Base-by-base conservation (phyloP, 2,113 vertebrate species). In the Lepus europaeus region DNA sequence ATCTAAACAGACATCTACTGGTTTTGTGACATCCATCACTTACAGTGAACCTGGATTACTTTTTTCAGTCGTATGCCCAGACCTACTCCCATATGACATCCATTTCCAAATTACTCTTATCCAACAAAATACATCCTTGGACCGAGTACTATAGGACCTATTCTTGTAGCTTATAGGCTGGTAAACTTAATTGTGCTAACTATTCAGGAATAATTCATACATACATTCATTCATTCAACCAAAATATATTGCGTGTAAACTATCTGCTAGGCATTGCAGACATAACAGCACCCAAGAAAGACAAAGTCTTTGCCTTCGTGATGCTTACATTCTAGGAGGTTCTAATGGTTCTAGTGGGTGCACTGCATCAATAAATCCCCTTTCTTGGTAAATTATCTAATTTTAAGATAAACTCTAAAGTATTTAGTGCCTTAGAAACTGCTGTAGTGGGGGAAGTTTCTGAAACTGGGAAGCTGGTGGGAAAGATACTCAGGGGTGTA, bases 401-500 rank as follows among this genome's bases (percentile, higher is more conserved):
- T 56, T 78, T 83, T 89, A 96, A 77, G 36, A 84, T 59, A 72
- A 88, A 69, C 14, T 90, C 5, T 69, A 85, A 95, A 61, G 39
- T 79, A 69, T 33, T 3, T 56, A n/a, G 31, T 61, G 1, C 27
- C 53, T 92, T 82, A 63, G 61, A 83, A 83, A 84, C 77, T 63
- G 31, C 17, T 91, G 16, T 29, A 49, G 36, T 39, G 5, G 6
- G 1, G 3, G 83, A 29, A 83, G 61, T 76, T 68, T 53, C 74
- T 90, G 6, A 33, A 74, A 88, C 10, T n/a, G 51, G 25, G 39
- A 96, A 8, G 20, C 39, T 92, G 22, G 5, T 84, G 31, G 39
- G 19, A 87, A 82, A 63, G 68, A n/a, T 49, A 53, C 8, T 51
- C 56, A 59, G 39, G 27, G 22, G 53, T 79, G 7, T 63, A 39